Percentiles rank a stretch among this genome's conserved stretches.
These are phyloP conservation scores for Chelon labrosus DNA, from an alignment of 2,797 vertebrate species.

Conservation along the genomic window DNA sequence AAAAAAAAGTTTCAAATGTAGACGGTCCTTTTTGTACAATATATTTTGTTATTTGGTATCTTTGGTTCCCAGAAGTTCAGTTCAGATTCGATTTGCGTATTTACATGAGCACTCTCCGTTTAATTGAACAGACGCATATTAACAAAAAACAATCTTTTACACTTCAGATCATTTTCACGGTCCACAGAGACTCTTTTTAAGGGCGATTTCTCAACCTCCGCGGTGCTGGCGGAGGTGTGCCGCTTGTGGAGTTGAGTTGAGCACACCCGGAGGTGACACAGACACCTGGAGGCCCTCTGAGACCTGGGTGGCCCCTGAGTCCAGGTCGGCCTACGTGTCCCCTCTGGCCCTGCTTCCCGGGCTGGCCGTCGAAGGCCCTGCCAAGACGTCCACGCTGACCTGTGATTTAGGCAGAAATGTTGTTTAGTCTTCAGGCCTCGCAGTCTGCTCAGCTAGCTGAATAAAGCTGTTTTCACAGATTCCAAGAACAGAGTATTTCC, in stretches of 20 bases:
- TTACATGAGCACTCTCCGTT: constrained; percentile 68
- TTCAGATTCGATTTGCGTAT: constrained; percentile 63
- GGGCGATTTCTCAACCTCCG: constrained; percentile 76
- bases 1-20: constrained; percentile 69
- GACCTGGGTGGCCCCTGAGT: constrained; percentile 82
- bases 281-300: constrained; percentile 84
- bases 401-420: constrained; percentile 56
- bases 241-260: constrained; percentile 63
- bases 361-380: constrained; percentile 82
- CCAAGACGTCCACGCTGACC: constrained; percentile 85
- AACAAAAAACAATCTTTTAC: constrained; percentile 57
- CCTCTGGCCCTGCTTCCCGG: constrained; percentile 83
- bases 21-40: constrained; percentile 62
- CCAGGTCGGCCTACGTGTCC: constrained; percentile 83
- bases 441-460: constrained; percentile 35
- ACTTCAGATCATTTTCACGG: constrained; percentile 27
- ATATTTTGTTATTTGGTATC: constrained; percentile 43
- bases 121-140: constrained; percentile 61
- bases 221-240: constrained; percentile 53
- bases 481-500: constrained; percentile 29
- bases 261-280: constrained; percentile 84
- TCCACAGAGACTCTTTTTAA: constrained; percentile 52
- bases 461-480: constrained; percentile 31
- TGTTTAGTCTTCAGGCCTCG: constrained; percentile 38
- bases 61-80: constrained; percentile 32